Conservation (phyloP, 2,113 vertebrate species). For the Halcyon malimbica region DNA sequence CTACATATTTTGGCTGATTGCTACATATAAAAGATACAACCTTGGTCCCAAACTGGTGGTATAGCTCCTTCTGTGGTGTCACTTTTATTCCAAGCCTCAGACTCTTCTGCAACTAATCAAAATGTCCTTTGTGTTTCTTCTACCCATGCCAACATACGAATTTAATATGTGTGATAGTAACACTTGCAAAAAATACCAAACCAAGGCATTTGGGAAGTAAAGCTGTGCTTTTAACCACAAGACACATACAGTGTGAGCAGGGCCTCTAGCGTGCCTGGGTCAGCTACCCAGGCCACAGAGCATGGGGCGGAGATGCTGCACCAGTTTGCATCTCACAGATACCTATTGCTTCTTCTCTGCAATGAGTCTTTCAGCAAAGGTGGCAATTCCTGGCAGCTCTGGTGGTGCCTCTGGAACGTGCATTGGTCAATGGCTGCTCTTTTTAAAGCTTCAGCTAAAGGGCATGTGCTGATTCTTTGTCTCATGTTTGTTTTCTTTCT, state of each 20-base stretch:
- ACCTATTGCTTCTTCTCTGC: neutral
- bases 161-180: neutral
- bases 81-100: neutral
- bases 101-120: neutral
- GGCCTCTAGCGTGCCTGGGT: neutral
- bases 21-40: neutral
- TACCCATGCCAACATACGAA: neutral
- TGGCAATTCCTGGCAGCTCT: neutral
- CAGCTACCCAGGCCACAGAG: accelerated
- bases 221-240: neutral
- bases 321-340: neutral
- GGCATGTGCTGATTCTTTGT: neutral
- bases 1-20: neutral
- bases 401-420: accelerated
- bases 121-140: neutral
- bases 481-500: neutral
- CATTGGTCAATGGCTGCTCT: neutral
- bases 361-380: neutral
- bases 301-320: neutral
- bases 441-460: neutral
- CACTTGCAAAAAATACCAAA: neutral
- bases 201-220: neutral
- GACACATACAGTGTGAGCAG: accelerated
- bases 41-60: neutral
- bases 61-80: neutral